phyloP scores from a whole-genome alignment of 2,113 vertebrate genomes.

The human region GRCh38 chr1:88156001-88156500 shows the following conservation, averaged over 20 bases:
- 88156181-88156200: not conserved
- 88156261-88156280: not conserved
- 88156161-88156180: not conserved
- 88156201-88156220: not conserved
- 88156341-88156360: not conserved
- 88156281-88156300: not conserved
- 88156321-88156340: not conserved
- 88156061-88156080: not conserved
- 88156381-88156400: not conserved
- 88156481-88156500: not conserved
- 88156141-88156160: not conserved
- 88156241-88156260: not conserved
- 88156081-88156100: not conserved
- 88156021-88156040: not conserved
- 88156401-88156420: not conserved
- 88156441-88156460: not conserved
- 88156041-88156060: not conserved
- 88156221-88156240: not conserved
- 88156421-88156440: not conserved
- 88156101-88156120: not conserved
- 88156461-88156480: not conserved
- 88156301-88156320: not conserved
- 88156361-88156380: not conserved
- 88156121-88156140: not conserved
- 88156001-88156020: not conserved